These are phyloP conservation scores for Denticeps clupeoides DNA, from an alignment of 2,797 vertebrate genomes.

Conservation along the genomic window DNA sequence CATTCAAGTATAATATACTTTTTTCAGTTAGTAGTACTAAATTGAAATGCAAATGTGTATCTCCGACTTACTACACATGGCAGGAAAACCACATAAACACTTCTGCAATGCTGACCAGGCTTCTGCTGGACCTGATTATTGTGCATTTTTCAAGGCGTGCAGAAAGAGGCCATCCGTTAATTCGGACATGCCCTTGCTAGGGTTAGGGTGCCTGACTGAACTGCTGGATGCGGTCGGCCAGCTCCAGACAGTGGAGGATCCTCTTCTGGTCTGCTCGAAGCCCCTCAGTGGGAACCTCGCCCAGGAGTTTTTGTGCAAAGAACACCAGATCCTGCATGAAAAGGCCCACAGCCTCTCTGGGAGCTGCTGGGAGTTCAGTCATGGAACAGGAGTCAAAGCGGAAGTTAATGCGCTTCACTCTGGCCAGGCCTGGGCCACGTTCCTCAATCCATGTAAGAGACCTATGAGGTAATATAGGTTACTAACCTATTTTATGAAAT, in stretches of 20 bases:
- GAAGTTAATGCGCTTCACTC: slow-evolving; percentile 72
- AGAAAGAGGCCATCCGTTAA: too few species aligned
- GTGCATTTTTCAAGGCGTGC: too few species aligned
- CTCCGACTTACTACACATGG: too few species aligned
- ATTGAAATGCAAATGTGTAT: too few species aligned
- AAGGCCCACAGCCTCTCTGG: slow-evolving; percentile 61
- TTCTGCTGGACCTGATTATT: too few species aligned
- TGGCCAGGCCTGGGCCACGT: slow-evolving; percentile 63
- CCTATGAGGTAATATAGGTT: too few species aligned
- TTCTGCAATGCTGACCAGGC: too few species aligned
- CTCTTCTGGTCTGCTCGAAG: slow-evolving; percentile 61
- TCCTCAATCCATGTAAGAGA: slow-evolving; percentile 86
- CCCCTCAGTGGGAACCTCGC: slow-evolving; percentile 56
- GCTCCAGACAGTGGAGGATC: slow-evolving; percentile 70
- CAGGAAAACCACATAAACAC: too few species aligned
- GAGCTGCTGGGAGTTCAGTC: slow-evolving; percentile 62
- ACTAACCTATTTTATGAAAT: too few species aligned
- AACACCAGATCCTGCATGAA: slow-evolving; percentile 85
- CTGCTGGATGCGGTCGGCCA: slow-evolving; percentile 68
- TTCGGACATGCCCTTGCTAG: too few species aligned
- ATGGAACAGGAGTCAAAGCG: slow-evolving; percentile 66
- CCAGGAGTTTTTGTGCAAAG: slow-evolving; percentile 74
- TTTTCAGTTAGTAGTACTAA: too few species aligned
- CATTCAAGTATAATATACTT: too few species aligned
- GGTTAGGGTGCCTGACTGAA: slow-evolving; percentile 37